phyloP scores from a whole-genome alignment of 1,140 invertebrate genomes.

The Trissolcus basalis region DNA sequence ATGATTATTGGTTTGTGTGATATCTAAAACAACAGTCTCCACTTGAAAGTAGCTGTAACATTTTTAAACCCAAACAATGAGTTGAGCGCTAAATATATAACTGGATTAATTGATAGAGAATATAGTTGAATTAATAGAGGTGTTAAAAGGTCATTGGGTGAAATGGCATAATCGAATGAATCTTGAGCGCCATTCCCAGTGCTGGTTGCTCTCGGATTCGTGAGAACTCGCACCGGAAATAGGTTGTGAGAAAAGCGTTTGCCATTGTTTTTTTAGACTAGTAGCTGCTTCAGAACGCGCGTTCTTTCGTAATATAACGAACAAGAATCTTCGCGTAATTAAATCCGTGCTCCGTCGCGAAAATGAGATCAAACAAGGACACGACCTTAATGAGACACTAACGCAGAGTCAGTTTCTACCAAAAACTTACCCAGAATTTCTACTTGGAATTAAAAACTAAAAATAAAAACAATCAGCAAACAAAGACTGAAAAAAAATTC shows the following conservation, averaged over 20 bases:
- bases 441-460: too few relatives aligned
- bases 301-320: conserved; percentile 53
- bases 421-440: conserved; percentile 4
- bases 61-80: conserved; percentile 31
- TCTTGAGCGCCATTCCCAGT: conserved; percentile 46
- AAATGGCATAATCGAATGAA: conserved; percentile 58
- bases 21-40: not conserved
- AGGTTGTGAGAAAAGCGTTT: conserved; percentile 61
- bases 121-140: conserved; percentile 33
- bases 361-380: conserved; percentile 71
- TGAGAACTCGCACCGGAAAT: conserved; percentile 52
- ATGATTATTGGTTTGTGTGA: too few relatives aligned
- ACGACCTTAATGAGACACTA: conserved; percentile 70
- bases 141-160: conserved; percentile 56
- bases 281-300: conserved; percentile 16
- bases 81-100: conserved; percentile 23
- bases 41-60: conserved; percentile 1
- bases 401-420: conserved; percentile 5
- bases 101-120: conserved; percentile 46
- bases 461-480: too few relatives aligned
- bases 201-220: conserved; percentile 40
- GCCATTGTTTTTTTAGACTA: conserved; percentile 44
- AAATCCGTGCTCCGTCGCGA: conserved; percentile 61
- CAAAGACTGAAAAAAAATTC: too few relatives aligned
- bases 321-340: conserved; percentile 64